Base-by-base conservation (phyloP, 2,888 invertebrate genomes). In the Meghimatium bilineatum region DNA sequence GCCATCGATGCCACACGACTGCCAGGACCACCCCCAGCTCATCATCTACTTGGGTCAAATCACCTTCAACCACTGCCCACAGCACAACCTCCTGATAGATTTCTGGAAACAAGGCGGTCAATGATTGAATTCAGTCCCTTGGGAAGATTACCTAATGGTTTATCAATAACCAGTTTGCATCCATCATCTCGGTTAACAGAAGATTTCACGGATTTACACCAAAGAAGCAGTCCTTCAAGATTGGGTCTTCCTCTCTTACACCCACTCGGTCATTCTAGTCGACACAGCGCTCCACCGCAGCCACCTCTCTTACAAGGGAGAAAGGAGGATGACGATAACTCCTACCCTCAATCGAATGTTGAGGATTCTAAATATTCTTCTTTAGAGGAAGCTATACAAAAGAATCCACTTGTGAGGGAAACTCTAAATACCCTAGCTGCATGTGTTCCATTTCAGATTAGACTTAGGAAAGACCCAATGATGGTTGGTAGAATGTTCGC, bases 401-500 rank as follows among this genome's bases (percentile, higher is more conserved):
- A 85, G 60, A 80, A 84, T 23, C 97, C 97, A 14, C 95, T 98
- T 85, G 98, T 97, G 1, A 89, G 92, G 74, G 94, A 93, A 78
- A 92, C 93, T 23, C 88, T 93, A 77, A 96, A 96, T 67, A 96
- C 96, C 87, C 88, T 93, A 76, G 89, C 91, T 29, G 88, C 90
- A 8, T 87, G 89, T 49, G 91, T 92, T 32, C 96, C 97, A 77
- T 98, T 98, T 93, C 97, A 96, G 60, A 92, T 93, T 36, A 90
- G 94, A 67, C 93, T 93, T 86, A 94, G 94, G 90, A 94, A 94
- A 85, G 98, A 98, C 94, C 97, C 97, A 85, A 95, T 97, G 85
- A 95, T 94, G 85, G 90, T 91, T 71, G 94, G 93, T 26, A 89
- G 98, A 90, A 97, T 98, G 86, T 97, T 98, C 85, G 98, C 98